A percentile compares a stretch with the other conserved stretches of the same genome.
These are phyloP conservation scores for Caenorhabditis afra DNA, from an alignment of 2,888 invertebrate genomes.

Conservation along the genomic window DNA sequence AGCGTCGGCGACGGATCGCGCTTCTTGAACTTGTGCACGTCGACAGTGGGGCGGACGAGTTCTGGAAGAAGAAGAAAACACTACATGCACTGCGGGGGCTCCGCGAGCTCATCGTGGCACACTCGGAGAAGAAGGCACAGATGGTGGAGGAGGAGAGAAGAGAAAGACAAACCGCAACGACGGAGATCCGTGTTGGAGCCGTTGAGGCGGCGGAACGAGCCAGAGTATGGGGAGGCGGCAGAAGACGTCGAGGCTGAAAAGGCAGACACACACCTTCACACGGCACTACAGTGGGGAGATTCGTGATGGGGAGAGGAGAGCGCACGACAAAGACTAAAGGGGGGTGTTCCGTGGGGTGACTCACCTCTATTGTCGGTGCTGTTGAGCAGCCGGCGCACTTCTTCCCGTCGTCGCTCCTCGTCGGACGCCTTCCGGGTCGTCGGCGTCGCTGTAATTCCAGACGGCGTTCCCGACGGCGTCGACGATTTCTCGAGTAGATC, in stretches of 20 bases:
- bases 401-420: no score
- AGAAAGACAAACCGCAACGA: constrained; percentile 55
- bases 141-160: no score
- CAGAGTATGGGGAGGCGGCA: constrained; percentile 25
- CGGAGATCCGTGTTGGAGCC: constrained; percentile 59
- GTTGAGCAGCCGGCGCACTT: constrained; percentile 2
- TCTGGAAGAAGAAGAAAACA: constrained; percentile 60
- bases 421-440: neutral
- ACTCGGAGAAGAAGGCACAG: no score
- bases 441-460: neutral
- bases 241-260: constrained; percentile 41
- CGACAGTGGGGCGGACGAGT: constrained; percentile 65
- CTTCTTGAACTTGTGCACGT: constrained; percentile 70
- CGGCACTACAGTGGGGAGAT: constrained; percentile 2
- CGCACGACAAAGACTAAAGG: no score
- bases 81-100: neutral
- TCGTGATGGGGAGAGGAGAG: neutral
- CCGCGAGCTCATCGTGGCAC: neutral
- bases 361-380: neutral
- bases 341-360: no score
- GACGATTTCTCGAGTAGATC: constrained; percentile 68
- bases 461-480: constrained; percentile 4
- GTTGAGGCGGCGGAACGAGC: constrained; percentile 34
- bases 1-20: constrained; percentile 74
- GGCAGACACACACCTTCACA: neutral